Evolutionary conservation across 1,140 invertebrate species (phyloP).

Genomic region (Atta texana): DNA sequence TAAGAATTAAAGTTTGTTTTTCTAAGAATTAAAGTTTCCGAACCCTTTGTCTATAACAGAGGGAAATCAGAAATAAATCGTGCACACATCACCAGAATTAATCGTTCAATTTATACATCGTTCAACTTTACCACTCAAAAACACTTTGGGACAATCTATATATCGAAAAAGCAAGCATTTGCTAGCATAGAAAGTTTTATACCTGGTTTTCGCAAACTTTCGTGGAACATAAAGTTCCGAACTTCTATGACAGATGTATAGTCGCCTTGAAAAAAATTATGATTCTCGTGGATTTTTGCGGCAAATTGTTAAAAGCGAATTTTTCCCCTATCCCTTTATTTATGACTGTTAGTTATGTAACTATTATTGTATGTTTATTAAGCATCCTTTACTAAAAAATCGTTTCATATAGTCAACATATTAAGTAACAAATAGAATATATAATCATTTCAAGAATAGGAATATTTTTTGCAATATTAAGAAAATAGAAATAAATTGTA

Average conservation of each 20-base stretch:
- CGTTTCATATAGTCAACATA: background rate
- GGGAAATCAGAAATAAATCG: background rate
- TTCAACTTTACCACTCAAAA: background rate
- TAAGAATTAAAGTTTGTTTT: background rate
- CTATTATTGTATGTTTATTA: background rate
- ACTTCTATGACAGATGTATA: slow-evolving; percentile 7
- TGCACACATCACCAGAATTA: background rate
- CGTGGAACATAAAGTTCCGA: background rate
- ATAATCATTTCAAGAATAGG: background rate
- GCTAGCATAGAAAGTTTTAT: slow-evolving; percentile 5
- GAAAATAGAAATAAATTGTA: background rate
- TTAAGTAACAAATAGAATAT: background rate
- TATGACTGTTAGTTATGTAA: background rate
- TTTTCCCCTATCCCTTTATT: too few relatives aligned
- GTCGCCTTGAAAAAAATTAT: background rate
- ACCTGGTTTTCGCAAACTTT: slow-evolving; percentile 13
- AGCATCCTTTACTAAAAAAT: background rate
- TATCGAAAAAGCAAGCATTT: slow-evolving; percentile 4
- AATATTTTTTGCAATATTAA: background rate
- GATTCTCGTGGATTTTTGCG: background rate
- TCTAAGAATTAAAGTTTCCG: background rate
- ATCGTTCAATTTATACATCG: background rate
- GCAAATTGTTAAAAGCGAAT: background rate
- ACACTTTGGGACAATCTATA: background rate
- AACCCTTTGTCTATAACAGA: background rate